A percentile compares a stretch with the other conserved stretches of the same genome.
phyloP scores from a whole-genome alignment of 1,140 invertebrate species.

The Bicyclus anynana region DNA sequence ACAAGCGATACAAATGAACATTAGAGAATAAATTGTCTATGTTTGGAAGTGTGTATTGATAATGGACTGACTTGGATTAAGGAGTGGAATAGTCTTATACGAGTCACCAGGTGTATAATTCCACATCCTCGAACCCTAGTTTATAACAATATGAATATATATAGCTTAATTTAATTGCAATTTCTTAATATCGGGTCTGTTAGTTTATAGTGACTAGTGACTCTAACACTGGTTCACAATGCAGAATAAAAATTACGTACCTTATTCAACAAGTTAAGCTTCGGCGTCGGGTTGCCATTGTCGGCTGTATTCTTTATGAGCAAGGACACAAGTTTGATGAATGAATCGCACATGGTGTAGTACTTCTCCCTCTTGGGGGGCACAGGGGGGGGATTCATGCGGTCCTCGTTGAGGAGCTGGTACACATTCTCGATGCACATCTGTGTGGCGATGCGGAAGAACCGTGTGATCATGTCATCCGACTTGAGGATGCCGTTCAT shows the following conservation, averaged over 20 bases:
- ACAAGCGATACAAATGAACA: no score
- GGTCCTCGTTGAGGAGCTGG: constrained; percentile 80
- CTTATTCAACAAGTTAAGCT: constrained; percentile 98
- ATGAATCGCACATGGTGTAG: constrained; percentile 97
- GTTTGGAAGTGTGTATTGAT: no score
- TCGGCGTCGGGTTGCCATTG: constrained; percentile 91
- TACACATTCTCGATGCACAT: constrained; percentile 98
- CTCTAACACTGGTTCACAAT: no score
- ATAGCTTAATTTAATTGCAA: no score
- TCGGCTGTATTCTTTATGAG: constrained; percentile 98
- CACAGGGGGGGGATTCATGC: constrained; percentile 65
- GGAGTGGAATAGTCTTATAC: no score
- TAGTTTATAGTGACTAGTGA: no score
- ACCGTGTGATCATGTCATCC: constrained; percentile 97
- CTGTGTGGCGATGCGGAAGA: constrained; percentile 97
- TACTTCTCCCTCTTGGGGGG: constrained; percentile 90
- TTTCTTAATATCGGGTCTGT: no score
- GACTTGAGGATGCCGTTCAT: constrained; percentile 97
- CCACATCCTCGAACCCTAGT: no score
- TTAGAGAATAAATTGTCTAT: no score
- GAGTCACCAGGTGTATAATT: no score
- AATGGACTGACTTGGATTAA: no score
- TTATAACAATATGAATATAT: no score
- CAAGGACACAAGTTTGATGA: constrained; percentile 94
- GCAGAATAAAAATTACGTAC: constrained; percentile 50